A percentile compares a stretch with the other conserved stretches of the same genome.
These are phyloP conservation scores for Aradus depressus DNA, from an alignment of 2,888 invertebrate genomes.

Conservation along the genomic window DNA sequence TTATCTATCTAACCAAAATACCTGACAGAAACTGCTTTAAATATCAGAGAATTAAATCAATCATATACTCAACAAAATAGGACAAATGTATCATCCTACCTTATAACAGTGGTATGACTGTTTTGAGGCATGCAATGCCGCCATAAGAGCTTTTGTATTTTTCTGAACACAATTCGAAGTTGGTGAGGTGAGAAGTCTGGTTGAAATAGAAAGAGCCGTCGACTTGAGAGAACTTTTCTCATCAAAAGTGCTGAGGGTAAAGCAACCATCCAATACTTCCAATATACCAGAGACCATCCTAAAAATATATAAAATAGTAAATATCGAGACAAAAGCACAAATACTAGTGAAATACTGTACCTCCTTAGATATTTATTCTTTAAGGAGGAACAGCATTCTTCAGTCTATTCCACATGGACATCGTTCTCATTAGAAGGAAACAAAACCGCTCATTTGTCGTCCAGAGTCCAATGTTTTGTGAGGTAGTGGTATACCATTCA, in stretches of 20 bases:
- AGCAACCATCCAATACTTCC: conserved; percentile 62
- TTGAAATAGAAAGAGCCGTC: conserved; percentile 53
- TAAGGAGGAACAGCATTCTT: too few species aligned
- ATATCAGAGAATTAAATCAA: too few species aligned
- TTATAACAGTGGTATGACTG: conserved; percentile 76
- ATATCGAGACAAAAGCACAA: neutral
- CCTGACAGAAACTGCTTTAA: too few species aligned
- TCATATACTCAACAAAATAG: too few species aligned
- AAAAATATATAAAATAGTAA: neutral
- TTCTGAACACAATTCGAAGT: conserved; percentile 60
- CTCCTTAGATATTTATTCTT: too few species aligned
- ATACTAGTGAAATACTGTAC: neutral
- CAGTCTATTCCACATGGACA: too few species aligned
- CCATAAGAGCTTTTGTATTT: conserved; percentile 70
- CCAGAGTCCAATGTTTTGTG: too few species aligned
- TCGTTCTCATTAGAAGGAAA: too few species aligned
- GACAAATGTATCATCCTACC: too few species aligned
- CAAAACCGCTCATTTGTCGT: too few species aligned
- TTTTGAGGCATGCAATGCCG: conserved; percentile 63
- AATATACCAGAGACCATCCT: conserved; percentile 54
- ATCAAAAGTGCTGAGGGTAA: conserved; percentile 40
- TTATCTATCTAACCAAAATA: too few species aligned
- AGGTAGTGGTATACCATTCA: too few species aligned
- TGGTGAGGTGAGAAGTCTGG: conserved; percentile 53
- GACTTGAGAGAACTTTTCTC: conserved; percentile 39